phyloP scores from a whole-genome alignment of 2,797 vertebrate genomes.

The Catamblyrhynchus diadema region DNA sequence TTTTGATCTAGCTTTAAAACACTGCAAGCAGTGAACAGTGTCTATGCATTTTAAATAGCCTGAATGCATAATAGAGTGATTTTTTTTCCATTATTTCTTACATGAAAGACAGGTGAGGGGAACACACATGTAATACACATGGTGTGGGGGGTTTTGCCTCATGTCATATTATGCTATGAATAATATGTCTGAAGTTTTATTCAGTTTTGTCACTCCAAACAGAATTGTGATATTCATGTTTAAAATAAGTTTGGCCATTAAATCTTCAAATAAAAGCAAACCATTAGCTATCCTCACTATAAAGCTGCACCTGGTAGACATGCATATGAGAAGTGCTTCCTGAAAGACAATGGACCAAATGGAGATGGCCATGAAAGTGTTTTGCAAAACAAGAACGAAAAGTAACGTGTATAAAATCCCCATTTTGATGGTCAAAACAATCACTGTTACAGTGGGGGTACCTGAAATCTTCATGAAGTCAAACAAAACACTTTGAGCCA shows the following conservation, averaged over 20 bases:
- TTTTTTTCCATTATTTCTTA: background rate
- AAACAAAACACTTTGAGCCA: background rate
- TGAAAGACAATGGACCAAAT: background rate
- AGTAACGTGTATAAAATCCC: background rate
- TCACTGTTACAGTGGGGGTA: background rate
- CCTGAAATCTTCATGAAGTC: background rate
- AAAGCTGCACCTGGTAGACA: background rate
- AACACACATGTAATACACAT: background rate
- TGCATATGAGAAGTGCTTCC: background rate
- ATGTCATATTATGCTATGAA: background rate
- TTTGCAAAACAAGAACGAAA: background rate
- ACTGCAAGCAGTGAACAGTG: background rate
- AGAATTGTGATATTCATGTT: background rate
- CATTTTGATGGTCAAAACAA: background rate
- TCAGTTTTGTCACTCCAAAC: background rate
- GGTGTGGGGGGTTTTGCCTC: background rate
- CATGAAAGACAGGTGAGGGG: background rate
- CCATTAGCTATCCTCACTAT: background rate
- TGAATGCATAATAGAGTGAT: background rate
- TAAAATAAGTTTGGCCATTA: background rate
- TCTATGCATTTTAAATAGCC: background rate
- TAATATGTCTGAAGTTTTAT: background rate
- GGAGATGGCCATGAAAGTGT: background rate
- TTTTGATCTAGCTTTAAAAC: slow-evolving; percentile 29
- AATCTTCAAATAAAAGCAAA: background rate